Evolutionary conservation across 2,888 invertebrate species (phyloP).

Genomic region (Neoaliturus tenellus): DNA sequence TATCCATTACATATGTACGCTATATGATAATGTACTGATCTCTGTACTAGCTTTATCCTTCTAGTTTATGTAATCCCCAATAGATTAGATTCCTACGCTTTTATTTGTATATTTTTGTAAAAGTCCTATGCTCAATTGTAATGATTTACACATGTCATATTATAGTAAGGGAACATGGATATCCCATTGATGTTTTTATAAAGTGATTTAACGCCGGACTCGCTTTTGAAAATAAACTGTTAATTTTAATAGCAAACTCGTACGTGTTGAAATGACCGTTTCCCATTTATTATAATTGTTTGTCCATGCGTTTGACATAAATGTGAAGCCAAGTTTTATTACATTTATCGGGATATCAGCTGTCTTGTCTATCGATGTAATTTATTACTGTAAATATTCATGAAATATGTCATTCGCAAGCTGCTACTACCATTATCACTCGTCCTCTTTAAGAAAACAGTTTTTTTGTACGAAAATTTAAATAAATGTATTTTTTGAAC

Average conservation of each 20-base stretch:
- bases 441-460: background rate
- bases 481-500: slow-evolving; percentile 54
- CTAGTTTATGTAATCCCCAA: background rate
- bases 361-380: background rate
- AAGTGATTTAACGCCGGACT: slow-evolving; percentile 25
- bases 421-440: background rate
- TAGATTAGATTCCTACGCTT: slow-evolving; percentile 1
- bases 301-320: background rate
- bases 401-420: background rate
- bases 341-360: background rate
- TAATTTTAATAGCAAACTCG: background rate
- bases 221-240: slow-evolving; percentile 25
- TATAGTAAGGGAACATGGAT: too few species aligned
- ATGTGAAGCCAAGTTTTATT: background rate
- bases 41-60: slow-evolving; percentile 2
- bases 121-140: slow-evolving; percentile 54
- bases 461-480: slow-evolving; percentile 14
- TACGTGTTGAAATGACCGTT: slow-evolving; percentile 1
- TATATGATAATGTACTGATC: slow-evolving; percentile 30
- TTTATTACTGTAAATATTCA: background rate
- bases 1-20: slow-evolving; percentile 28
- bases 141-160: too few species aligned
- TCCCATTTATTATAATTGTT: background rate
- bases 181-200: slow-evolving; percentile 7
- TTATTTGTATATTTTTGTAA: slow-evolving; percentile 49